Evolutionary conservation across 2,888 invertebrate genomes (phyloP).

Genomic region (Spodoptera littoralis): DNA sequence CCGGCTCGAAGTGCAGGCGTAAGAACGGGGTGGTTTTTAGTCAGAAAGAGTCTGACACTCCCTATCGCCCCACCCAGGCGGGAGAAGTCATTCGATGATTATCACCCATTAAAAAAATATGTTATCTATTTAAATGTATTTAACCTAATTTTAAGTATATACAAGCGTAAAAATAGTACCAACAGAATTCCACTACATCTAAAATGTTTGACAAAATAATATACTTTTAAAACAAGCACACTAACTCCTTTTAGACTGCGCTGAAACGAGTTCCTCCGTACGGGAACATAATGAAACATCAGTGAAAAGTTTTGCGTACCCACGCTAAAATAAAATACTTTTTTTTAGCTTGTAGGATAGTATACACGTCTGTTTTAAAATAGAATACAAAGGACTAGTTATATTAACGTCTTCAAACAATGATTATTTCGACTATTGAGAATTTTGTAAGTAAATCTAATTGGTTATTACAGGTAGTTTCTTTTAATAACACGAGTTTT

Average conservation of each 20-base stretch:
- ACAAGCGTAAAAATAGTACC: neutral
- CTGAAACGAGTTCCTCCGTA: conserved; percentile 14
- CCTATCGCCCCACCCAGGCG: no score
- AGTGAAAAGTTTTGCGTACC: conserved; percentile 23
- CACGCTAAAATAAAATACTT: conserved; percentile 40
- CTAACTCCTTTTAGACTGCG: conserved; percentile 10
- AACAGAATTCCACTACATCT: neutral
- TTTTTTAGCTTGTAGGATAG: conserved; percentile 8
- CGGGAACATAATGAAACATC: conserved; percentile 9
- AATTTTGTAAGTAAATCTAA: neutral
- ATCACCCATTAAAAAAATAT: no score
- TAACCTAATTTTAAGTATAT: no score
- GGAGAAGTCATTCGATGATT: no score
- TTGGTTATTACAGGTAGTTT: conserved; percentile 39
- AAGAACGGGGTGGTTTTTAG: no score
- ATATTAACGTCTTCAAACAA: neutral
- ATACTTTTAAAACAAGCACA: conserved; percentile 5
- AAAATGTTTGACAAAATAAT: conserved; percentile 22
- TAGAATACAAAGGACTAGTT: conserved; percentile 1
- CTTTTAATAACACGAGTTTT: no score
- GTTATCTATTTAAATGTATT: no score
- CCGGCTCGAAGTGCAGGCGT: no score
- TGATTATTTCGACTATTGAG: neutral
- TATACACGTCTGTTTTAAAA: neutral
- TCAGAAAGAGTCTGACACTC: no score